Evolutionary conservation across 2,888 invertebrate genomes (phyloP), one percentile per base, ranked within the genome.

Genomic region (Galerucella nymphaeae): DNA sequence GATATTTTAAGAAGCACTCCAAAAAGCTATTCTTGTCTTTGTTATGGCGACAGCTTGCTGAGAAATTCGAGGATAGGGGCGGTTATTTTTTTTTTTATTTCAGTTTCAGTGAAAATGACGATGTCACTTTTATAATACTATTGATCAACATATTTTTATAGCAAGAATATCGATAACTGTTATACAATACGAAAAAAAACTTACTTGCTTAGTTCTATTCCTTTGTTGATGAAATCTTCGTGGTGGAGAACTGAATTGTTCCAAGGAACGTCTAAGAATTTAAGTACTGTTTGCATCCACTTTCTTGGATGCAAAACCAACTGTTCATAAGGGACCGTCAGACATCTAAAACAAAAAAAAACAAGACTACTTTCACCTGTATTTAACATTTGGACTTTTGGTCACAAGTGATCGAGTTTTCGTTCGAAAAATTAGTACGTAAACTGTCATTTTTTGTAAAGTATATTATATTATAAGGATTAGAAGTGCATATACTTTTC

Each of bases 211-310:
- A 98, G 90, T 78, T 95, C 95, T 70, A 98, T 96, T 78, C 97
- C 98, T 81, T 97, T 97, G 88, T 98, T 98, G 86, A 99, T 97
- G 86, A 94, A 95, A 84, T 96, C 94, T 88, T 99, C 97, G 88
- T 99, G 99, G 88, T 99, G 98, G 82, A 99, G 90, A 76, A 99
- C 98, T 62, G 95, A 93, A 79, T 96, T 95, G 88, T 96, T 93
- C 99, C 99, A 99, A 50, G 95, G 95, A 80, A 99, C 90, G 80
- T 94, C 94, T 76, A 99, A 90, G 88, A 98, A 99, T 78, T 89
- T 88, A 41, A 98, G 90, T 83, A 98, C 96, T 84, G 92, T 91
- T 78, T 92, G 91, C 94, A 99, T 93, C 91, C 96, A 95, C 78
- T 91, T 90, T 77, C 92, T 92, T 10, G 99, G 99, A 88, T 97